Evolutionary conservation across 2,888 invertebrate species (phyloP).

Genomic region (Zeuzera pyrina): DNA sequence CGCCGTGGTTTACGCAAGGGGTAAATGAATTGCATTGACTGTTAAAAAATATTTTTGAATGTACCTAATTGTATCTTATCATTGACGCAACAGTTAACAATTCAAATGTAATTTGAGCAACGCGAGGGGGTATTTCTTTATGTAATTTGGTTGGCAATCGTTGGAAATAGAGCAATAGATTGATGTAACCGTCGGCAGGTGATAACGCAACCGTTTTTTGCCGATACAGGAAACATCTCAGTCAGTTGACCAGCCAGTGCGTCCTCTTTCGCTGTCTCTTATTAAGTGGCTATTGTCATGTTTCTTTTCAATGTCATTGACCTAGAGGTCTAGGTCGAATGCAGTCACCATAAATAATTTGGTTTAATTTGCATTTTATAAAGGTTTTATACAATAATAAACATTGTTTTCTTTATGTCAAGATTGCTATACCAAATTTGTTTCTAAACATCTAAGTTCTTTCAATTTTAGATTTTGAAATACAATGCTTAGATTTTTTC

Average conservation of each 20-base stretch:
- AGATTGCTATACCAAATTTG: too few relatives aligned
- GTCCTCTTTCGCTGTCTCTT: background rate
- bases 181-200: conserved; percentile 22
- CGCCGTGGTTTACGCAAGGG: too few relatives aligned
- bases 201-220: too few relatives aligned
- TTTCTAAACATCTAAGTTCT: too few relatives aligned
- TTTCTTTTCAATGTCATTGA: background rate
- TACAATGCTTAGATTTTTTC: too few relatives aligned
- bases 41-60: too few relatives aligned
- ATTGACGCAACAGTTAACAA: conserved; percentile 24
- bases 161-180: conserved; percentile 23
- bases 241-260: background rate
- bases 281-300: background rate
- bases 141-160: conserved; percentile 32
- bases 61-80: conserved; percentile 14
- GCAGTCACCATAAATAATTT: background rate
- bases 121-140: conserved; percentile 25
- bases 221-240: background rate
- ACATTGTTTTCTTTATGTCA: too few relatives aligned
- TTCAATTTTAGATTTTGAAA: too few relatives aligned
- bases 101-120: conserved; percentile 34
- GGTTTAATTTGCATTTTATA: too few relatives aligned
- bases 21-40: too few relatives aligned
- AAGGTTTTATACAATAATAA: too few relatives aligned
- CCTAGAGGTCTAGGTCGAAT: conserved; percentile 2